Evolutionary conservation across 2,797 vertebrate genomes (phyloP), one percentile per base, ranked within the genome.

Genomic region (Meriones psammophilus): DNA sequence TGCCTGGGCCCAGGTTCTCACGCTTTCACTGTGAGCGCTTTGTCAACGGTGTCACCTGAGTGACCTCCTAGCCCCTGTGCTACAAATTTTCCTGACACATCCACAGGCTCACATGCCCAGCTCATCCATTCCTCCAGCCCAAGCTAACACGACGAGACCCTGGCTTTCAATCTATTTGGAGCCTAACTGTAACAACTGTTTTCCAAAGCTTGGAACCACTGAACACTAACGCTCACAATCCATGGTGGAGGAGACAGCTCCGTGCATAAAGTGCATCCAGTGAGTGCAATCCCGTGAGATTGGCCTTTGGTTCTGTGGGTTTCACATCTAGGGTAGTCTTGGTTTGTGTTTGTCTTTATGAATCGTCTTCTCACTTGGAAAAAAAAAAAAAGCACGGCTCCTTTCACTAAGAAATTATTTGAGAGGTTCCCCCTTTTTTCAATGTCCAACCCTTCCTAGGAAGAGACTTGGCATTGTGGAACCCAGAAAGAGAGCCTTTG

Each of bases 321-420:
- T 88, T 95, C 81, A 24, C 30, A 0, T 73, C 79, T 28, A 46
- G 30, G 26, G 30, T 39, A 83, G 58, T 90, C 80, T 73, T 73
- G 5, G 78, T 94, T 89, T 93, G 8, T 66, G 80, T 96, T 88
- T 95, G n/a, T 85, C 87, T 73, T 88, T 71, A 50, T 91, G 76
- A 62, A 84, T 50, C 1, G 7, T 58, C 86, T 81, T 93, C 15
- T 54, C 28, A 71, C 30, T 80, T 39, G 33, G 8, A 28, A 81
- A 74, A 74, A 74, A 81, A 74, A 74, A 74, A 42, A 66, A 88
- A 92, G 8, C 13, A 60, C 22, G 9, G 3, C 6, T 91, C 86
- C 69, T 85, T 85, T 87, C 36, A 78, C 8, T 80, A 50, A 87
- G 79, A 88, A 95, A 58, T 88, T 91, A 89, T 22, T 26, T 79